A percentile compares a stretch with the other conserved stretches of the same genome.
These are phyloP conservation scores for Muscicapa comitata DNA, from an alignment of 2,797 vertebrate species.

Conservation along the genomic window DNA sequence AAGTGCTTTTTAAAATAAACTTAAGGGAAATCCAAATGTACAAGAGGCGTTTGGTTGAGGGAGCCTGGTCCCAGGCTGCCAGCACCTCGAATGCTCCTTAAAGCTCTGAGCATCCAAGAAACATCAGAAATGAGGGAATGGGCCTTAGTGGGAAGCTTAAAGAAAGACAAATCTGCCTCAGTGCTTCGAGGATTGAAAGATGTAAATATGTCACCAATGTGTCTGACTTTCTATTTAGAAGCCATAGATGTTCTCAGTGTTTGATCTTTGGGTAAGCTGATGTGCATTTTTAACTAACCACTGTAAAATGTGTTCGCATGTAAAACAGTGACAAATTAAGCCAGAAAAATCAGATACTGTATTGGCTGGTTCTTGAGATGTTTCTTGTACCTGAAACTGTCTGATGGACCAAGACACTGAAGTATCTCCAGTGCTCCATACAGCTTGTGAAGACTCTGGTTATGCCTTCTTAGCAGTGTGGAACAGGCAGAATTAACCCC, in stretches of 20 bases:
- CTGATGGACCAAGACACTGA: background rate
- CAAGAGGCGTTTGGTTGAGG: rapidly evolving
- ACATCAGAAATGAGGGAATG: background rate
- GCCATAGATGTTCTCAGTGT: slow-evolving; percentile 43
- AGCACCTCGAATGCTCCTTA: background rate
- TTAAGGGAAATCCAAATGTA: background rate
- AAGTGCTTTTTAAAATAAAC: background rate
- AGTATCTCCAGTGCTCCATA: background rate
- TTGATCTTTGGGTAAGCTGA: background rate
- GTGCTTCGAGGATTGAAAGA: background rate
- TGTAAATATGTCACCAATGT: slow-evolving; percentile 2
- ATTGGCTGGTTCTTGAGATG: background rate
- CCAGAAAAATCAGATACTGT: background rate
- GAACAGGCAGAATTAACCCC: background rate
- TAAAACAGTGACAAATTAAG: background rate
- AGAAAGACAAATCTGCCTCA: background rate
- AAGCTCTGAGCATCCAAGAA: background rate
- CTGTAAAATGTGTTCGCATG: background rate
- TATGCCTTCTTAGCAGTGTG: background rate
- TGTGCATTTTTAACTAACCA: background rate
- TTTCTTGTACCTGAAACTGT: background rate
- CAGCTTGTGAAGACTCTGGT: background rate
- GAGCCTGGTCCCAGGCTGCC: background rate
- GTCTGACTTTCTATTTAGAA: slow-evolving; percentile 40
- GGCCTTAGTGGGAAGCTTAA: background rate